Base-by-base conservation (phyloP, 1,140 invertebrate species). In the Ceratina japonica region DNA sequence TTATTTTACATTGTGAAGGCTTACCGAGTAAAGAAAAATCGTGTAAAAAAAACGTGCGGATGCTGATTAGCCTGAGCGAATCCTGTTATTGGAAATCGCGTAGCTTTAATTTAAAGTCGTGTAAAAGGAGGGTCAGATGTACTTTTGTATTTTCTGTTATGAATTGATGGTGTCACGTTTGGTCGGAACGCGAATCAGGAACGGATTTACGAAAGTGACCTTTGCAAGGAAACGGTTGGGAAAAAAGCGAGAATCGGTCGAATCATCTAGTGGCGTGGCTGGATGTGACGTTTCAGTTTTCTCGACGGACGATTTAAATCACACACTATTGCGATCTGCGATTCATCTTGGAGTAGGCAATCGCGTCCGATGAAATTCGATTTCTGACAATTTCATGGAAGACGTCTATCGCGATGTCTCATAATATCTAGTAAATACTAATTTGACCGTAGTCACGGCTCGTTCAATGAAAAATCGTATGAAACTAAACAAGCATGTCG, bases 361-460 rank as follows among this genome's bases (percentile, higher is more conserved):
- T 81, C 61, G 66, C 24, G 61, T 20, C 54, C 70, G 81, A 84
- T 83, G 82, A 83, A 83, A 84, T 84, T 83, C 82, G 75, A 84
- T 80, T 84, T 84, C 82, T 65, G 81, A 83, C 71, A 80, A 68
- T 83, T 80, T 80, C 75, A 64, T 79, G 81, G 8, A 44, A 44
- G 37, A 44, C 37, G 37, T 44, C 37, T 44, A 44, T 44, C 37
- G 10, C 37, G 10, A 44, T 10, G 37, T 8, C 10, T 44, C 37
- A 44, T 44, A 44, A 44, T 44, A 44, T 44, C 37, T 44, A 44
- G 37, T 44, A 44, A 44, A 44, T 44, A 10, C 37, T 44, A 44
- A 44, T 44, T 44, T 44, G 37, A 44, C 10, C 37, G 37, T 0
- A 44, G 37, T 44, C 37, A 44, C 37, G 37, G 37, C 37, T 44